Conservation (phyloP, 2,888 invertebrate genomes). For the Caenorhabditis drosophilae region DNA sequence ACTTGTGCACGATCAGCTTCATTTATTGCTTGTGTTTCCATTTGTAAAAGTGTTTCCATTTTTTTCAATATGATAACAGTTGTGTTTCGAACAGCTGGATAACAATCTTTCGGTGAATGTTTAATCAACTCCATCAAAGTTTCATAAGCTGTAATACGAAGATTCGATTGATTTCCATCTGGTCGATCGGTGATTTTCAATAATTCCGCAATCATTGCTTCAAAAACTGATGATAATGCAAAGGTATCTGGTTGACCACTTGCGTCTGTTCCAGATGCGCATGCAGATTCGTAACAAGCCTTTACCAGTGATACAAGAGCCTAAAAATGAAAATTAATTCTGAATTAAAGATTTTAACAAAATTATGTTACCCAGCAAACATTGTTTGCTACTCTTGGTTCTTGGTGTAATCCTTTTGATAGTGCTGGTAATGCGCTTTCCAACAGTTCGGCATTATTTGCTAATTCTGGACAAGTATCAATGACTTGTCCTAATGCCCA, state of each 20-base stretch:
- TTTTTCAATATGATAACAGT: conserved; percentile 93
- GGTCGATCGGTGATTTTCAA: conserved; percentile 91
- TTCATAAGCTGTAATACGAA: conserved; percentile 95
- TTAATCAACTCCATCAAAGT: conserved; percentile 99
- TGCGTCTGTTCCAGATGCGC: conserved; percentile 73
- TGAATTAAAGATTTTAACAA: not conserved
- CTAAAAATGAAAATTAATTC: conserved; percentile 62
- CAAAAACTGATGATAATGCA: conserved; percentile 89
- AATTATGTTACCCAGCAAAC: conserved; percentile 85
- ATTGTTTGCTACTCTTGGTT: conserved; percentile 94
- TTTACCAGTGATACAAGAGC: conserved; percentile 93
- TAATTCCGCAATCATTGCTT: conserved; percentile 87
- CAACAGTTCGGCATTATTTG: conserved; percentile 54
- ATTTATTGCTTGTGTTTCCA: conserved; percentile 77
- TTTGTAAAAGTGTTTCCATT: conserved; percentile 88
- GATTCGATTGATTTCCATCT: conserved; percentile 86
- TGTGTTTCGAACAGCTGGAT: conserved; percentile 85
- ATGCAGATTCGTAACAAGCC: conserved; percentile 87
- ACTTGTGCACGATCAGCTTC: conserved; percentile 33
- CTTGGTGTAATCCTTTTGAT: conserved; percentile 81
- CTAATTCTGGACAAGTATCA: conserved; percentile 75
- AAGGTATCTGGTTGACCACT: conserved; percentile 81
- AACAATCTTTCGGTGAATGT: conserved; percentile 90
- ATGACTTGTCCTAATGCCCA: conserved; percentile 98
- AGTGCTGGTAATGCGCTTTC: conserved; percentile 74